Conservation (phyloP, 2,888 invertebrate species). For the Panopea generosa region DNA sequence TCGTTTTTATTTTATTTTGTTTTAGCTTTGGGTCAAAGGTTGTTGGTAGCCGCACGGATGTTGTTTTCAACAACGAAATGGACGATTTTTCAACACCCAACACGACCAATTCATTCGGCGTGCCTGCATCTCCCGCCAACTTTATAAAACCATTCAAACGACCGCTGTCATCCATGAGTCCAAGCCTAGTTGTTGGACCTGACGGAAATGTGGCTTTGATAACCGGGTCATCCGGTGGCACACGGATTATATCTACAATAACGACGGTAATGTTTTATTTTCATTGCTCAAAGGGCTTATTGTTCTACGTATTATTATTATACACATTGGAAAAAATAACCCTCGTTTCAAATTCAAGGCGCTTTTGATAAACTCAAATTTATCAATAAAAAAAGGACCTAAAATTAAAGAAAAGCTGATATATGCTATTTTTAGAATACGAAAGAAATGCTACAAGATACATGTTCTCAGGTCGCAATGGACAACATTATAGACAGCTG, state of each 20-base stretch:
- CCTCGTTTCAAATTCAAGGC: no score
- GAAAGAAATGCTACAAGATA: no score
- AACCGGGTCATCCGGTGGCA: conserved; percentile 95
- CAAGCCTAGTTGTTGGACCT: conserved; percentile 91
- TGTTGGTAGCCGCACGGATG: conserved; percentile 87
- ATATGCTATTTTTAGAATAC: no score
- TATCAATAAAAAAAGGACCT: no score
- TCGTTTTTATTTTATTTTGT: no score
- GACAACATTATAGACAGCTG: no score
- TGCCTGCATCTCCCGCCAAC: conserved; percentile 91
- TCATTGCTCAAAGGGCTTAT: no score
- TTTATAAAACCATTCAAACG: conserved; percentile 92
- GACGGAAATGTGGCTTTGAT: conserved; percentile 89
- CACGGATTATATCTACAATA: conserved; percentile 93
- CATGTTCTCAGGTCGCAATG: no score
- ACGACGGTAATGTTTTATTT: conserved; percentile 82
- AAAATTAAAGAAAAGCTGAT: no score
- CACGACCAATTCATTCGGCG: conserved; percentile 78
- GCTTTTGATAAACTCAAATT: no score
- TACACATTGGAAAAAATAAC: no score
- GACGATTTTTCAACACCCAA: conserved; percentile 93
- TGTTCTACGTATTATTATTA: no score
- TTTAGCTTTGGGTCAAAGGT: conserved; percentile 92
- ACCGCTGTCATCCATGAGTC: conserved; percentile 96
- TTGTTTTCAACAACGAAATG: conserved; percentile 95